Evolutionary conservation across 2,888 invertebrate genomes (phyloP).

Genomic region (Metopia argyrocephala): DNA sequence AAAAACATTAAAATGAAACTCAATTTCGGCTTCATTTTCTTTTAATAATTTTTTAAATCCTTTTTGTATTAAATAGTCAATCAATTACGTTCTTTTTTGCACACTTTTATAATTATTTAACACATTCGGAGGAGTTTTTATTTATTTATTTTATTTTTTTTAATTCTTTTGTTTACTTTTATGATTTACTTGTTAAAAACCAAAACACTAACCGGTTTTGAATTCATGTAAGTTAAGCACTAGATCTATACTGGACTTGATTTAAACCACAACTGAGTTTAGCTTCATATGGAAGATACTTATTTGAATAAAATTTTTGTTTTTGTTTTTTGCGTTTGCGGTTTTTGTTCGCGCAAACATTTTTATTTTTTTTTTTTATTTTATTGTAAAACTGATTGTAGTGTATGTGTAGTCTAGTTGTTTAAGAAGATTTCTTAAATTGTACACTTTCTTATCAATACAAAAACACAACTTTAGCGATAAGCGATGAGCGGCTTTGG

Average conservation of each 20-base stretch:
- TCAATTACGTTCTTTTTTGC: neutral
- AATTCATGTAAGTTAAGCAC: conserved; percentile 4
- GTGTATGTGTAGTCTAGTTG: conserved; percentile 1
- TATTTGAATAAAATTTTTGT: conserved; percentile 39
- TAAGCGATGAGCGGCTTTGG: too few species aligned
- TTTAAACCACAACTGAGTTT: conserved; percentile 47
- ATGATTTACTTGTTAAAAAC: neutral
- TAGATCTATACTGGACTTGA: conserved; percentile 44
- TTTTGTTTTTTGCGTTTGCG: neutral
- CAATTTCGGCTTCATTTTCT: conserved; percentile 68
- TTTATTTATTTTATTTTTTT: conserved; percentile 1
- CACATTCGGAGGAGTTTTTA: neutral
- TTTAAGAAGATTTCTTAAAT: neutral
- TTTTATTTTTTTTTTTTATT: conserved; percentile 4
- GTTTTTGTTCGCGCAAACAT: neutral
- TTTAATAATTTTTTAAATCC: neutral
- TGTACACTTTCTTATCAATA: neutral
- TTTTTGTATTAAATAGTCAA: too few species aligned
- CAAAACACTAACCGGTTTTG: conserved; percentile 17
- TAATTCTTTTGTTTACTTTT: conserved; percentile 20
- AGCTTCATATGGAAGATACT: conserved; percentile 9
- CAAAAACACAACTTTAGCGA: neutral
- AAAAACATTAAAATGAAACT: conserved; percentile 64
- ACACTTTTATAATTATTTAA: neutral
- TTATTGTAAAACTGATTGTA: neutral